Evolutionary conservation across 2,797 vertebrate genomes (phyloP).

Genomic region (Notolabrus celidotus): DNA sequence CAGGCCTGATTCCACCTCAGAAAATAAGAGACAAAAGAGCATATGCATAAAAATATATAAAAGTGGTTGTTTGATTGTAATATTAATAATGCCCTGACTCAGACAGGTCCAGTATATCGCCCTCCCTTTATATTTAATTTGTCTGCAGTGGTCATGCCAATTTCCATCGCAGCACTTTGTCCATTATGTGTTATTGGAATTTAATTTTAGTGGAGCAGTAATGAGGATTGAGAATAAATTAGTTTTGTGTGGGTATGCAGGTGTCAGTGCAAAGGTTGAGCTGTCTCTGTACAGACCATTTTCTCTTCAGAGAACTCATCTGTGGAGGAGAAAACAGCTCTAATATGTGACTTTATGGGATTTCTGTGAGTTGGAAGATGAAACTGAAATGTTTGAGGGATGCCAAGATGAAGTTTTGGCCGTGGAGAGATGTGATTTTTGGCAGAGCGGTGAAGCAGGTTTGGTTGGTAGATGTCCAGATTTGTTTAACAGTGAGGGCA

Average conservation of each 20-base stretch:
- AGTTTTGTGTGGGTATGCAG: slow-evolving; percentile 34
- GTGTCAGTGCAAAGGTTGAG: slow-evolving; percentile 26
- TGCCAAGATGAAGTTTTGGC: slow-evolving; percentile 52
- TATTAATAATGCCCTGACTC: slow-evolving; percentile 22
- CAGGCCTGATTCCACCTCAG: neutral
- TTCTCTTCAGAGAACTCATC: slow-evolving; percentile 20
- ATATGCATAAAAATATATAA: slow-evolving; percentile 23
- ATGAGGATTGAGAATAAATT: slow-evolving; percentile 57
- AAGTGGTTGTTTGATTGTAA: neutral
- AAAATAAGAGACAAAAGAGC: too few relatives aligned
- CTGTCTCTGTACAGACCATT: neutral
- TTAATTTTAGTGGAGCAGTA: slow-evolving; percentile 47
- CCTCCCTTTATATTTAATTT: slow-evolving; percentile 26
- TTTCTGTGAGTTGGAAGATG: slow-evolving; percentile 39
- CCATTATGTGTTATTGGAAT: slow-evolving; percentile 18
- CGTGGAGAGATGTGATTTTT: slow-evolving; percentile 16
- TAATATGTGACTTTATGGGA: neutral
- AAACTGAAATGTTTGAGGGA: slow-evolving; percentile 13
- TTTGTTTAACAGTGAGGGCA: slow-evolving; percentile 14
- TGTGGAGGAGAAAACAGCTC: slow-evolving; percentile 4
- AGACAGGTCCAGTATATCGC: slow-evolving; percentile 8
- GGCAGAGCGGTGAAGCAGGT: slow-evolving; percentile 30
- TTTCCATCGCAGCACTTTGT: slow-evolving; percentile 37
- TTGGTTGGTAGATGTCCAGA: slow-evolving; percentile 50
- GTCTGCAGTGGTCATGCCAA: slow-evolving; percentile 37